phyloP scores from a whole-genome alignment of 2,113 vertebrate species.

The Cephalopterus ornatus region DNA sequence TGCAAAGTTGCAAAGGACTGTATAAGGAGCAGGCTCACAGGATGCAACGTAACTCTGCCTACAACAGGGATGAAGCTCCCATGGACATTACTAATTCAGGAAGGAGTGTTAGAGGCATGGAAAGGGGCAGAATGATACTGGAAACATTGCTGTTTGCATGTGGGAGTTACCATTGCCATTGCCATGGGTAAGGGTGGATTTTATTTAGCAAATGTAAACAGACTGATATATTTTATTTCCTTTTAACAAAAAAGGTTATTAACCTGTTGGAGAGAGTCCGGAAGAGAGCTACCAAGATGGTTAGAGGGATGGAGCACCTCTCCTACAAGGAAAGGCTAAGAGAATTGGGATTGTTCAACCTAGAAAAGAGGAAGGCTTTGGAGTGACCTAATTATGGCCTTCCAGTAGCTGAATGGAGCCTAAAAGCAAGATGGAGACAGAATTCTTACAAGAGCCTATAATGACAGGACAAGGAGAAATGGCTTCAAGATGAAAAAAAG shows the following conservation, averaged over 20 bases:
- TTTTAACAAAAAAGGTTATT: background rate
- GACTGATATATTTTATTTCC: background rate
- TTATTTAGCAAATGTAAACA: background rate
- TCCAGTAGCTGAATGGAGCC: background rate
- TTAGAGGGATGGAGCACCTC: background rate
- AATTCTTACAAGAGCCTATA: background rate
- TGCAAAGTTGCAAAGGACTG: background rate
- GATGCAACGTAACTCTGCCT: accelerated
- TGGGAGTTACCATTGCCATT: background rate
- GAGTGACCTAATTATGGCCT: background rate
- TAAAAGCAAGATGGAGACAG: background rate
- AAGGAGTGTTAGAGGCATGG: background rate
- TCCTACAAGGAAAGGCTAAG: background rate
- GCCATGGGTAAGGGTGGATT: background rate
- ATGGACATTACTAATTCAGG: background rate
- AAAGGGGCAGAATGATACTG: background rate
- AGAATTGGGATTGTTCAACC: background rate
- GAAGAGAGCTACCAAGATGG: background rate
- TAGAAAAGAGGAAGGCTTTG: background rate
- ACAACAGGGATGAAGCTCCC: background rate
- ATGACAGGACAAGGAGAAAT: background rate
- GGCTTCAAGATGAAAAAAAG: background rate
- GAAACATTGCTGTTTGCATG: background rate
- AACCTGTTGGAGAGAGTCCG: background rate
- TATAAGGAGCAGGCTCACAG: background rate